Conservation (phyloP, 1,140 invertebrate genomes). For the Sycophila sp. region DNA sequence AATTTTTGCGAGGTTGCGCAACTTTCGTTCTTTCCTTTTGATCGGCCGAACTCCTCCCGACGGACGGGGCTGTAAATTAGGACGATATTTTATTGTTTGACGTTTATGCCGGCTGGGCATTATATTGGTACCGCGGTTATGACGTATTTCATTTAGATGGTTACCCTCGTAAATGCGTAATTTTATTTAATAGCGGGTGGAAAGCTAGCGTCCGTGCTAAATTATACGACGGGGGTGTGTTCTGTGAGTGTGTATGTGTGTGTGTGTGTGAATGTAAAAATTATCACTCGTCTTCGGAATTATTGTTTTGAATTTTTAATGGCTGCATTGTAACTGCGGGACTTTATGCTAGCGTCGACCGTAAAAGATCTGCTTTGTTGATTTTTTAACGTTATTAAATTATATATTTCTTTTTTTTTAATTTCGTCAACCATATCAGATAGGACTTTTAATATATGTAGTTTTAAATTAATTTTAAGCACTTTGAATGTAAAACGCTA, state of each 20-base stretch:
- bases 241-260: too few relatives aligned
- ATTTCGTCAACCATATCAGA: too few relatives aligned
- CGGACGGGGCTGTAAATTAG: slow-evolving; percentile 8
- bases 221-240: not conserved
- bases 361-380: too few relatives aligned
- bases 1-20: slow-evolving; percentile 1
- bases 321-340: too few relatives aligned
- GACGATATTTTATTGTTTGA: slow-evolving; percentile 25
- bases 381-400: too few relatives aligned
- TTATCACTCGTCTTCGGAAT: not conserved
- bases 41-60: not conserved
- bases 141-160: slow-evolving; percentile 17
- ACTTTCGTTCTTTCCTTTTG: not conserved
- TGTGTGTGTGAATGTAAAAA: too few relatives aligned
- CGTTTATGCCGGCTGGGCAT: slow-evolving; percentile 2
- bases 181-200: slow-evolving; percentile 22
- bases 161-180: slow-evolving; percentile 1
- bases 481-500: too few relatives aligned
- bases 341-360: too few relatives aligned
- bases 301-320: not conserved
- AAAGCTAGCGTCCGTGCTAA: not conserved
- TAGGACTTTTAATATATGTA: too few relatives aligned
- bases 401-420: too few relatives aligned
- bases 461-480: too few relatives aligned
- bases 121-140: slow-evolving; percentile 11